These are phyloP conservation scores for Matsumurasca onukii DNA, from an alignment of 1,140 invertebrate genomes.

Conservation along the genomic window DNA sequence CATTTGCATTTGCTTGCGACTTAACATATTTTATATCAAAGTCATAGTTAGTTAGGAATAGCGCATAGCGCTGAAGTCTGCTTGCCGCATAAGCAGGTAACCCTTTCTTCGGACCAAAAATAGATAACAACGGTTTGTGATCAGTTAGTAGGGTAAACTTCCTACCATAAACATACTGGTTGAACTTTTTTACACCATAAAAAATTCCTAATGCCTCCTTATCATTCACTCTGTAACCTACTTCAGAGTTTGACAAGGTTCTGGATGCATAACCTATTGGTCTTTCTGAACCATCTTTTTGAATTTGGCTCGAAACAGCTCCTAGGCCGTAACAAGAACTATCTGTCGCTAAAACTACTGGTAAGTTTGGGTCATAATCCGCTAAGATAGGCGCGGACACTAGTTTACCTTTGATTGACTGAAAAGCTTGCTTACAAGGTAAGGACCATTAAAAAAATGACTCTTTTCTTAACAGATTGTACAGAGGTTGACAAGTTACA, in stretches of 20 bases:
- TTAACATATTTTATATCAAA: slow-evolving; percentile 39
- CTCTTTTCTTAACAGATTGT: slow-evolving; percentile 42
- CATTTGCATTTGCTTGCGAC: slow-evolving; percentile 39
- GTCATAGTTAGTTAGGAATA: slow-evolving; percentile 42
- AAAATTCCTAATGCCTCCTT: slow-evolving; percentile 55
- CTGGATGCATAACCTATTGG: slow-evolving; percentile 51
- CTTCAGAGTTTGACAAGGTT: slow-evolving; percentile 50
- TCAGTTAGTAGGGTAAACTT: slow-evolving; percentile 51
- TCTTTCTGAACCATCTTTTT: too few species aligned
- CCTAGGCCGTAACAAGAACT: slow-evolving; percentile 48
- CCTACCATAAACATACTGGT: slow-evolving; percentile 52
- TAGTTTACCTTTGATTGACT: slow-evolving; percentile 22
- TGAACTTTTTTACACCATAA: slow-evolving; percentile 52
- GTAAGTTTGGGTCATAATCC: slow-evolving; percentile 47
- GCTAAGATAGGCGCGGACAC: slow-evolving; percentile 15
- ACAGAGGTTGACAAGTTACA: too few species aligned
- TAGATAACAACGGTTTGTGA: slow-evolving; percentile 49
- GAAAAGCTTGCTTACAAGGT: slow-evolving; percentile 22
- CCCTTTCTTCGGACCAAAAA: slow-evolving; percentile 46
- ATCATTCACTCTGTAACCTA: slow-evolving; percentile 55
- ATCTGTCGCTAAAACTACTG: slow-evolving; percentile 52
- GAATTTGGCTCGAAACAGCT: slow-evolving; percentile 48
- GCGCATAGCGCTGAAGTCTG: slow-evolving; percentile 43
- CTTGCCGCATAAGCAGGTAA: slow-evolving; percentile 45
- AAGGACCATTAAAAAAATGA: slow-evolving; percentile 36